Evolutionary conservation across 2,797 vertebrate genomes (phyloP).

Genomic region (Enteromius afrohamiltoni): DNA sequence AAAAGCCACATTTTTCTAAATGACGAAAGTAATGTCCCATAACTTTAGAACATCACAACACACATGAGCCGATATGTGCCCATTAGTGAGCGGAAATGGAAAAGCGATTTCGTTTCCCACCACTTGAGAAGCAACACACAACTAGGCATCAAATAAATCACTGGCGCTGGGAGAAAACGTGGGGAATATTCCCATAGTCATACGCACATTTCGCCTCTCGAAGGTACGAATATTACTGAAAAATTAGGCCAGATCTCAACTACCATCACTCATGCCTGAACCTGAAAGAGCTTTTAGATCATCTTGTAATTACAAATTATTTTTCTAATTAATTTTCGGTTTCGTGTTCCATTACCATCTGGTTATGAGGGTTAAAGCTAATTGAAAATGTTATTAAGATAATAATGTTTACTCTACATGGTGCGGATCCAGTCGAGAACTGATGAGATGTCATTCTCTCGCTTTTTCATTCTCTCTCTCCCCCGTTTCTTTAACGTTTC

Average conservation of each 20-base stretch:
- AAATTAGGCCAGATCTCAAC: slow-evolving; percentile 61
- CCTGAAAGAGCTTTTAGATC: slow-evolving; percentile 66
- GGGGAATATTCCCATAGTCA: slow-evolving; percentile 10
- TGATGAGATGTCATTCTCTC: slow-evolving; percentile 46
- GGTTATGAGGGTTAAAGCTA: slow-evolving; percentile 69
- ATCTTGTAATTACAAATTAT: slow-evolving; percentile 70
- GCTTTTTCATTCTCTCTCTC: slow-evolving; percentile 4
- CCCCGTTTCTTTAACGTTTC: neutral
- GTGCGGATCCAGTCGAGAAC: slow-evolving; percentile 63
- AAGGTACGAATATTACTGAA: slow-evolving; percentile 43
- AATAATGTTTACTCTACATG: slow-evolving; percentile 75
- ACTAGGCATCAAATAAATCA: slow-evolving; percentile 30
- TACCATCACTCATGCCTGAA: slow-evolving; percentile 60
- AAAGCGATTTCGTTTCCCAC: slow-evolving; percentile 54
- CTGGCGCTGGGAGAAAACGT: slow-evolving; percentile 2
- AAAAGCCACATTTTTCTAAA: slow-evolving; percentile 62
- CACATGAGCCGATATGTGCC: slow-evolving; percentile 37
- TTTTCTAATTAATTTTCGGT: slow-evolving; percentile 71
- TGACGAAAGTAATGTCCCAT: slow-evolving; percentile 69
- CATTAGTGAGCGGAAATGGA: slow-evolving; percentile 50
- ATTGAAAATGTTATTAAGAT: slow-evolving; percentile 78
- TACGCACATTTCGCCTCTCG: slow-evolving; percentile 42
- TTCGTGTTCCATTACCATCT: slow-evolving; percentile 71
- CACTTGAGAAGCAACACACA: slow-evolving; percentile 56
- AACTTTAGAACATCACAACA: slow-evolving; percentile 52